A percentile compares a stretch with the other conserved stretches of the same genome.
phyloP scores from a whole-genome alignment of 2,113 vertebrate species.

The Hypanus sabinus region DNA sequence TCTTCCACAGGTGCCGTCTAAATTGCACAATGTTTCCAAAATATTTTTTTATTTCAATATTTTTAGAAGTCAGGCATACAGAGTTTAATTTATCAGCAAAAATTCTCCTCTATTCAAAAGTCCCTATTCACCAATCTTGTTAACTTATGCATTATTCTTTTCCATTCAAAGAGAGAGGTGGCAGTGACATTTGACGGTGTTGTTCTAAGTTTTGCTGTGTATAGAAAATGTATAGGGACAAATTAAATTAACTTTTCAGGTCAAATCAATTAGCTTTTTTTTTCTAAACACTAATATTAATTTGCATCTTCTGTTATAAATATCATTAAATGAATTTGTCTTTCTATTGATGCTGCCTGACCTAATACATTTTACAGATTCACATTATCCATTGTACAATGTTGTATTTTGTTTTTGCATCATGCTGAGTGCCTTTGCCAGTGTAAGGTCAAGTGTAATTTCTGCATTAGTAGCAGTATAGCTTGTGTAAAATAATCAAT shows the following conservation, averaged over 20 bases:
- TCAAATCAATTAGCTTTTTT: no score
- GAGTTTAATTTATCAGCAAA: background rate
- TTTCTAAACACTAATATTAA: no score
- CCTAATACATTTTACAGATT: no score
- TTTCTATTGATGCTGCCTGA: no score
- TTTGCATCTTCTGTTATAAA: no score
- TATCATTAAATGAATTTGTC: no score
- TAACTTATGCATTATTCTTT: background rate
- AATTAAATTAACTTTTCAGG: no score
- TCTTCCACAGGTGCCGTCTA: no score
- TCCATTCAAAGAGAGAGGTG: background rate
- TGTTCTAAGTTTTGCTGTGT: background rate
- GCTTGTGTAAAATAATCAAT: background rate
- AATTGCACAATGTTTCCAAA: no score
- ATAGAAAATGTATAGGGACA: no score
- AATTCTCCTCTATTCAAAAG: background rate
- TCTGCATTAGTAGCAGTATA: background rate
- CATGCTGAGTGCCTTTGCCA: background rate
- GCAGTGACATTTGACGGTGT: background rate
- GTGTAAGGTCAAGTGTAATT: background rate
- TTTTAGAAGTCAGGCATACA: background rate
- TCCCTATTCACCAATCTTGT: background rate
- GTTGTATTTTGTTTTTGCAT: background rate
- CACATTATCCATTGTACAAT: no score
- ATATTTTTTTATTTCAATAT: no score